phyloP scores from a whole-genome alignment of 2,113 vertebrate species.

The Hemiprocne comata region DNA sequence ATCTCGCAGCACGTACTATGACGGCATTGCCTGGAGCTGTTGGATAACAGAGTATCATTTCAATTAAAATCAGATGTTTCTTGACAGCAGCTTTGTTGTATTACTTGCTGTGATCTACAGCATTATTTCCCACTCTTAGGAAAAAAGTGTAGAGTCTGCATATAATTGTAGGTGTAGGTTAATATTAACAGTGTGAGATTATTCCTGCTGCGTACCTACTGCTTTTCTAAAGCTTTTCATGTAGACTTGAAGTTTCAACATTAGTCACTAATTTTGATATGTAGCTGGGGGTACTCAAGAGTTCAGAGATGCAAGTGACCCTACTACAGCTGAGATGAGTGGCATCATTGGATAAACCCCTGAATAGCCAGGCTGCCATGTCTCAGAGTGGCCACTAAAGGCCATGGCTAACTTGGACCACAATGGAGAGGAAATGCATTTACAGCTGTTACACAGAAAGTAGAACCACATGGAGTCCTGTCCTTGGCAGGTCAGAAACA shows the following conservation, averaged over 20 bases:
- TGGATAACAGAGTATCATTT: background rate
- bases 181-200: background rate
- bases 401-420: background rate
- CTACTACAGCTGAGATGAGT: rapidly evolving
- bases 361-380: background rate
- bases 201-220: background rate
- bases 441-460: background rate
- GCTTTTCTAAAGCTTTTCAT: background rate
- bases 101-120: background rate
- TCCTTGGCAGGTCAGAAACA: background rate
- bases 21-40: background rate
- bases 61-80: background rate
- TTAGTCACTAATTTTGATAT: background rate
- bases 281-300: background rate
- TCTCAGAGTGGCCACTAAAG: background rate
- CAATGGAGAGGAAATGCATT: background rate
- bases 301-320: background rate
- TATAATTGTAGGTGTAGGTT: background rate
- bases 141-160: background rate
- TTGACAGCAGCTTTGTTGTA: background rate
- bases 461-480: background rate
- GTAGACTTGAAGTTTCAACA: background rate
- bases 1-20: rapidly evolving
- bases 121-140: background rate
- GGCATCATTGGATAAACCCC: background rate